Evolutionary conservation across 1,140 invertebrate genomes (phyloP).

Genomic region (Acyrthosiphon pisum): DNA sequence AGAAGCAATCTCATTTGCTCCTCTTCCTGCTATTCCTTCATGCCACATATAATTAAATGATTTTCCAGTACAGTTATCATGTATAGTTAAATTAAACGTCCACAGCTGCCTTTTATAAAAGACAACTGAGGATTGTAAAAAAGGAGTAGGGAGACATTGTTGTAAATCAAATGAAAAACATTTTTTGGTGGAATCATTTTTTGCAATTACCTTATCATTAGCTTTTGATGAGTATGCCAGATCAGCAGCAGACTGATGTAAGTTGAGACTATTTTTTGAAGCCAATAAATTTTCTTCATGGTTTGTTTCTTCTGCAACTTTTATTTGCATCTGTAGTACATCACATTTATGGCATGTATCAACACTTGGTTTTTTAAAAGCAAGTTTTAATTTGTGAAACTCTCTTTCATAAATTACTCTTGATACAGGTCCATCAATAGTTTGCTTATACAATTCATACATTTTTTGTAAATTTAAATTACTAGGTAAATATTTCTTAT

Average conservation of each 20-base stretch:
- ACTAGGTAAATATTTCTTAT: background rate
- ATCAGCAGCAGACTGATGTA: slow-evolving; percentile 55
- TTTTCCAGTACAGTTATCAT: slow-evolving; percentile 60
- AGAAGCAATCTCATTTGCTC: slow-evolving; percentile 62
- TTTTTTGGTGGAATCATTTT: slow-evolving; percentile 56
- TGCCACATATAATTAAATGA: slow-evolving; percentile 62
- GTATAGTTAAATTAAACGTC: slow-evolving; percentile 63
- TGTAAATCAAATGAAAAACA: slow-evolving; percentile 62
- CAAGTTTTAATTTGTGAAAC: slow-evolving; percentile 57
- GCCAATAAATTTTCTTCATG: slow-evolving; percentile 36
- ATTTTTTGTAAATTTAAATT: background rate
- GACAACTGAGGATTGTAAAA: slow-evolving; percentile 60
- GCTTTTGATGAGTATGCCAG: slow-evolving; percentile 39
- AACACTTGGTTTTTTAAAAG: background rate
- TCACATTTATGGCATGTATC: slow-evolving; percentile 59
- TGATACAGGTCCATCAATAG: background rate
- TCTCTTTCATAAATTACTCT: slow-evolving; percentile 38
- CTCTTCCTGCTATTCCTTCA: slow-evolving; percentile 61
- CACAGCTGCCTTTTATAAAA: slow-evolving; percentile 63
- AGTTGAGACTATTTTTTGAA: slow-evolving; percentile 18
- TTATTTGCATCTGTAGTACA: slow-evolving; percentile 47
- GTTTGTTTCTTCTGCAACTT: slow-evolving; percentile 27
- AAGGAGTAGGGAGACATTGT: slow-evolving; percentile 60
- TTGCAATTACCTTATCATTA: slow-evolving; percentile 56
- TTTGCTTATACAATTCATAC: background rate